Evolutionary conservation across 2,113 vertebrate genomes (phyloP).

Genomic region (Hippocampus barbouri): DNA sequence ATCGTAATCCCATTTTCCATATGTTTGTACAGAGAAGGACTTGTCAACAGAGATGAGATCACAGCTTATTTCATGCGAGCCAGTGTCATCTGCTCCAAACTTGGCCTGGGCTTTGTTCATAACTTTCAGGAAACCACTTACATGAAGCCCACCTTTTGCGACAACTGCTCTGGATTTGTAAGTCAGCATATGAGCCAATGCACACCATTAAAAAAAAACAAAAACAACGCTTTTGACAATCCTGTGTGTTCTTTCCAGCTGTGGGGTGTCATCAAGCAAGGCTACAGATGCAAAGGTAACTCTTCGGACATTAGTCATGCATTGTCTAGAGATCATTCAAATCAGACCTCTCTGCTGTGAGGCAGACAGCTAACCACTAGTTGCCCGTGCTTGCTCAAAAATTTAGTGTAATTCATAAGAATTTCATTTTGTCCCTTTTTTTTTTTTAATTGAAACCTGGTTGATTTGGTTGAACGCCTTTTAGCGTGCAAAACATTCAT

Average conservation of each 20-base stretch:
- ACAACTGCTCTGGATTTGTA: constrained; percentile 98
- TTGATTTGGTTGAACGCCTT: too few relatives aligned
- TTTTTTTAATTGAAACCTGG: too few relatives aligned
- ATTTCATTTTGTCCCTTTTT: too few relatives aligned
- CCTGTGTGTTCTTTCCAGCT: constrained; percentile 66
- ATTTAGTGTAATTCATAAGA: too few relatives aligned
- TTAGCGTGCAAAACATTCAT: too few relatives aligned
- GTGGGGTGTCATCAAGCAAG: constrained; percentile 97
- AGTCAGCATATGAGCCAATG: constrained; percentile 51
- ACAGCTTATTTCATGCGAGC: constrained; percentile 95
- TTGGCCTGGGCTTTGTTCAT: constrained; percentile 90
- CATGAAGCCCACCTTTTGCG: constrained; percentile 93
- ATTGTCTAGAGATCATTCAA: background rate
- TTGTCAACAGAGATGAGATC: constrained; percentile 91
- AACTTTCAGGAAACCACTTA: constrained; percentile 96
- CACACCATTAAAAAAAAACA: background rate
- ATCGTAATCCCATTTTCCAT: background rate
- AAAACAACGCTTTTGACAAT: constrained; percentile 31
- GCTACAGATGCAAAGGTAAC: constrained; percentile 91
- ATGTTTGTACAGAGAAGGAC: constrained; percentile 78
- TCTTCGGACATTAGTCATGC: background rate
- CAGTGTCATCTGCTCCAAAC: constrained; percentile 93
- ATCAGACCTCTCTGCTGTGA: too few relatives aligned
- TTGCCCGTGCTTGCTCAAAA: too few relatives aligned
- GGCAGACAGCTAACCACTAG: too few relatives aligned